Evolutionary conservation across 2,797 vertebrate genomes (phyloP).

Genomic region (Pseudomugil tenellus): DNA sequence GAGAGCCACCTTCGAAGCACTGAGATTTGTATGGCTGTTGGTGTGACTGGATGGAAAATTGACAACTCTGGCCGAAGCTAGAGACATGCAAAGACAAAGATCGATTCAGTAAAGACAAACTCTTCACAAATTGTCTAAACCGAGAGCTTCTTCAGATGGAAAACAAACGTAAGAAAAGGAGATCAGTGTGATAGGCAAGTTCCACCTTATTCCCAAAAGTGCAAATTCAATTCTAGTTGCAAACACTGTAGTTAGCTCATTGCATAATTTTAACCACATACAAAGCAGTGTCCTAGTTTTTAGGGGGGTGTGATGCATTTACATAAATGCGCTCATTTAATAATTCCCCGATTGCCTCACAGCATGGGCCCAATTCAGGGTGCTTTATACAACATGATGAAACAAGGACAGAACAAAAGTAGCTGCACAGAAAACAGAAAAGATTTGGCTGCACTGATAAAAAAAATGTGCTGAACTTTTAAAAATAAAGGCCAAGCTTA

Average conservation of each 20-base stretch:
- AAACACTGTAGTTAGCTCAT: slow-evolving; percentile 5
- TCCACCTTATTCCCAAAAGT: not conserved
- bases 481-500: slow-evolving; percentile 15
- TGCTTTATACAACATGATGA: slow-evolving; percentile 26
- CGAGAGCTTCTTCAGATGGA: slow-evolving; percentile 13
- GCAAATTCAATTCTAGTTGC: not conserved
- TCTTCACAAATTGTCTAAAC: slow-evolving; percentile 5
- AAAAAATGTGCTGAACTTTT: slow-evolving; percentile 20
- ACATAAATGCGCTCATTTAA: slow-evolving; percentile 46
- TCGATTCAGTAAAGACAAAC: slow-evolving; percentile 32
- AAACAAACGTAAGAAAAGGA: slow-evolving; percentile 22
- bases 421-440: slow-evolving; percentile 18
- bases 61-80: slow-evolving; percentile 43
- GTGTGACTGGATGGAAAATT: slow-evolving; percentile 46
- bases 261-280: slow-evolving; percentile 36
- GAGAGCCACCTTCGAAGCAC: slow-evolving; percentile 61
- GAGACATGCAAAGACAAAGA: slow-evolving; percentile 57
- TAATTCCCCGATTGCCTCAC: slow-evolving; percentile 62
- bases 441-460: slow-evolving; percentile 17
- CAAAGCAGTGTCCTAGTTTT: slow-evolving; percentile 44
- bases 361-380: slow-evolving; percentile 32
- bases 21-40: slow-evolving; percentile 37
- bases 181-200: not conserved
- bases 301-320: slow-evolving; percentile 41
- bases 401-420: slow-evolving; percentile 24